A percentile compares a stretch with the other conserved stretches of the same genome.
These are phyloP conservation scores for Oenanthe melanoleuca DNA, from an alignment of 2,113 vertebrate genomes.

Conservation along the genomic window DNA sequence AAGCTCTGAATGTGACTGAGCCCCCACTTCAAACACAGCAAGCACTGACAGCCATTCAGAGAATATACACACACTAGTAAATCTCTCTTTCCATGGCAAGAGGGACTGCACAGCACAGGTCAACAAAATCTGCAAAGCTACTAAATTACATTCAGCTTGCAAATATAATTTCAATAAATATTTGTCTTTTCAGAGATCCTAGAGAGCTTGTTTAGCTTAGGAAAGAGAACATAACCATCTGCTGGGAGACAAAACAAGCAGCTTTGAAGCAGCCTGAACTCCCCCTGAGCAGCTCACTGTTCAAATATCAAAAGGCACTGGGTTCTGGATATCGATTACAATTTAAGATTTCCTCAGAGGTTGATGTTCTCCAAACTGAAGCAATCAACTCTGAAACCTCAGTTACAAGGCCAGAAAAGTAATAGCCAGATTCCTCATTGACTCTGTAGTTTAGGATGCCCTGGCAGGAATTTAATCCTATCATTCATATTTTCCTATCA, in stretches of 20 bases:
- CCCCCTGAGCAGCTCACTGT: neutral
- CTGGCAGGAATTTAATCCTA: neutral
- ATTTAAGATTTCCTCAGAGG: neutral
- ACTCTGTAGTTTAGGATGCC: neutral
- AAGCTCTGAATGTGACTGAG: neutral
- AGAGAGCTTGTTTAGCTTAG: conserved; percentile 55
- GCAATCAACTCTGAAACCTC: neutral
- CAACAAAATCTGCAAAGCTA: conserved; percentile 47
- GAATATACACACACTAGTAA: neutral
- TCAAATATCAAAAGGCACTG: conserved; percentile 24
- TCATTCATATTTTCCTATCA: neutral
- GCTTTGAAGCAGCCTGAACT: conserved; percentile 53
- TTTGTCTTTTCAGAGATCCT: conserved; percentile 65
- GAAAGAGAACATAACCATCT: conserved; percentile 59
- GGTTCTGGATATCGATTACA: neutral
- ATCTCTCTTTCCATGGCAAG: neutral
- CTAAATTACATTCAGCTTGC: conserved; percentile 45
- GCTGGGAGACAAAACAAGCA: conserved; percentile 61
- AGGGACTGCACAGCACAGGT: neutral
- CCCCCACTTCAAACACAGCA: neutral
- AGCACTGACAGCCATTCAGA: neutral
- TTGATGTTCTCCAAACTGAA: neutral
- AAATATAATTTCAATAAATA: conserved; percentile 70
- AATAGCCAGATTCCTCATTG: neutral
- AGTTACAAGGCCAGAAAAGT: neutral